Evolutionary conservation across 2,888 invertebrate genomes (phyloP), one percentile per base, ranked within the genome.

Genomic region (Amiota mariae): DNA sequence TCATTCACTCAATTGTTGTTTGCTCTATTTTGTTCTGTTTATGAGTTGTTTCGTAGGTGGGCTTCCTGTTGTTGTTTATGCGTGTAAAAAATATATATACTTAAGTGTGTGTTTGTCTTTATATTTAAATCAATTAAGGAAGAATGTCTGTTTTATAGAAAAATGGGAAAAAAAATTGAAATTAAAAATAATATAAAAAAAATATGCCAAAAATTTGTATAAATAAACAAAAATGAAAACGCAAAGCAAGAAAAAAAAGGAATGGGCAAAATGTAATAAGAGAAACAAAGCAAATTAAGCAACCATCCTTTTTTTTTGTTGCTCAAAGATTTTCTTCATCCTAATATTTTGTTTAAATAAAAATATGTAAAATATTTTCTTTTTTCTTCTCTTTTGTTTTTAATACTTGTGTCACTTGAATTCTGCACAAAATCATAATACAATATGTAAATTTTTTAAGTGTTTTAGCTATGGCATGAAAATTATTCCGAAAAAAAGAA

Each of bases 391-490:
- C 49, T 8, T 66, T 13, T 24, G 3, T n/a, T n/a, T n/a, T 2
- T 49, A n/a, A 49, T 59, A 15, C 18, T 20, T 64, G 61, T 15
- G 8, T n/a, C 47, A 47, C 54, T 54, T 54, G 47, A 66, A 68
- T 15, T 54, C 24, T 68, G 24, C 8, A 36, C 36, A 68, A 68
- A 68, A 68, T 68, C 51, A 51, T 24, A 68, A 68, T 24, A 24
- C 24, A 24, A 24, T 18, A 68, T 68, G 67, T 15, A 68, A 68
- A 68, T 68, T 68, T 66, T 54, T 49, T 8, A 18, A 18, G 54
- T 68, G 67, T 18, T 36, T 36, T 24, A 10, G 24, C 13, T 36
- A 20, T 36, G 24, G 24, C 61, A 24, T 1, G 61, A 6, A 36
- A 20, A 1, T 11, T 51, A 2, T n/a, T 51, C 51, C n/a, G n/a